Base-by-base conservation (phyloP, 2,888 invertebrate species). In the Dermolepida albohirtum region DNA sequence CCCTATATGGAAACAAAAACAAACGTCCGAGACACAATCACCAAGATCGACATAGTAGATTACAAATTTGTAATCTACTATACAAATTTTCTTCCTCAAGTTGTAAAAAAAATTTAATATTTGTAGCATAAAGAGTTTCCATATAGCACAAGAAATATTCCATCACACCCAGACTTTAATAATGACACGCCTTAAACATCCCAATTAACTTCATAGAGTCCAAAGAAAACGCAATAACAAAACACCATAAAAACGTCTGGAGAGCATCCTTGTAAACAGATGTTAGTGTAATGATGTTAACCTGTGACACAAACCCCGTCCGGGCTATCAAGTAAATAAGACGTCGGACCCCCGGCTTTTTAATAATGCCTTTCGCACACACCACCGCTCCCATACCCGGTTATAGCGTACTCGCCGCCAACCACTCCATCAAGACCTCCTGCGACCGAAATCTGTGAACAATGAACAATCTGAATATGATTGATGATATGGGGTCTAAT, bases 381-480 rank as follows among this genome's bases (percentile, higher is more conserved):
- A 14, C 39, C 17, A 29, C 49, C 34, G 39, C 14, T n/a, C 16
- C 27, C 40, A 34, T 47, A 34, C 49, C 50, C 6, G 40, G 8
- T 6, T 34, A 34, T 6, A 6, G 8, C 6, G 34, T 8, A 6
- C 10, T 10, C 34, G 10, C 34, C 34, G 34, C 34, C 34, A 34
- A 34, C 34, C 34, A 34, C 34, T 34, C 34, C 34, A 34, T 34
- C 34, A 34, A 34, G 34, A 7, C 34, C 34, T 34, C 10, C 34
- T 34, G 34, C 34, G 34, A 34, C 41, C 49, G 43, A 50, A 62
- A 67, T 67, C 59, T 39, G 29, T 40, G 39, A 59, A 59, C 59
- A 67, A 67, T 67, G 59, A 59, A 67, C 59, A 67, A 67, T 67
- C 57, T 67, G 67, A 67, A 55, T 47, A 51, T 67, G 67, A 67